Base-by-base conservation (phyloP, 2,888 invertebrate species). In the Stenichneumon culpator region DNA sequence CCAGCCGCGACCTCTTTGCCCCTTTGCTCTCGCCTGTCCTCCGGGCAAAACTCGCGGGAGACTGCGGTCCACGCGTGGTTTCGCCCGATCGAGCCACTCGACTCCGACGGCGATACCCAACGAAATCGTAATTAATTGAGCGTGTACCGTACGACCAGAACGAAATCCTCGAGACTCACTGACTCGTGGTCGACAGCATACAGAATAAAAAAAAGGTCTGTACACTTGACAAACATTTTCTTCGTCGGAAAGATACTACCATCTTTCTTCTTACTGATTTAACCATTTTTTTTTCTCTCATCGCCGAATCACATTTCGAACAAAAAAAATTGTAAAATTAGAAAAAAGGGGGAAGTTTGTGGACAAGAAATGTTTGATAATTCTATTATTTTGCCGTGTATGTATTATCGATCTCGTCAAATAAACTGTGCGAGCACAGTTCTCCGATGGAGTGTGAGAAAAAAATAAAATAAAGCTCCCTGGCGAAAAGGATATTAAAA, bases 11-110 rank as follows among this genome's bases (percentile, higher is more conserved):
- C 16, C 22, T 57, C 36, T 22, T 50, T 28, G 28, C 68, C 80
- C 77, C 54, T 47, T 72, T 32, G 28, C 22, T 36, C 47, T 77
- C 44, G 63, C 63, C 63, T 54, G 54, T 79, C 86, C 84, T 82
- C 57, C 47, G 79, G 86, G 79, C 52, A 72, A 86, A 78, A 83
- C 54, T 80, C 39, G 63, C 52, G 65, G 63, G 65, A 63, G 67
- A 52, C 52, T 54, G 68, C 54, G 89, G 89, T 87, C 89, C 88
- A 90, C 86, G 90, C 92, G 92, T 93, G 91, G 90, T 91, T 93
- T 92, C 90, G 88, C 88, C 86, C 88, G 90, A 93, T 93, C 91
- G 89, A 89, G 91, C 92, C 89, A 93, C 90, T 92, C 87, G 80
- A 68, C 67, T 50, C 84, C 68, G 60, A 63, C 25, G 36, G 57